These are phyloP conservation scores for Piscicola geometra DNA, from an alignment of 2,888 invertebrate genomes.

Conservation along the genomic window DNA sequence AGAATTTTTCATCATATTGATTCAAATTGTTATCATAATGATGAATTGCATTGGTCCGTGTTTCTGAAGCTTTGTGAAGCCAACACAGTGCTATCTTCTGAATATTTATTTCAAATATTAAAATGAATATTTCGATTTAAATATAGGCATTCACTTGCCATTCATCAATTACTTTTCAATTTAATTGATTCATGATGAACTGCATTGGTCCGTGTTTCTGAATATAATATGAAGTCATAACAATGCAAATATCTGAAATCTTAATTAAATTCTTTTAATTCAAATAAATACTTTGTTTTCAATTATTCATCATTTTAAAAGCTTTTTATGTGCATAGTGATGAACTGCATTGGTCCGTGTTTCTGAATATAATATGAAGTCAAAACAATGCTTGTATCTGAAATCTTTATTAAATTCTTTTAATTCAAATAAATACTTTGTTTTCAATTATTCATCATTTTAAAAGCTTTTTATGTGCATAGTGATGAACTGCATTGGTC, in stretches of 20 bases:
- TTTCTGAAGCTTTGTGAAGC: constrained; percentile 28
- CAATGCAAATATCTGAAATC: not conserved
- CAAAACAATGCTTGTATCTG: not conserved
- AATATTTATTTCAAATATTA: not conserved
- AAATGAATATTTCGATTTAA: not conserved
- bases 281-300: not conserved
- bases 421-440: no score
- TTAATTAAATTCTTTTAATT: not conserved
- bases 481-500: constrained; percentile 13
- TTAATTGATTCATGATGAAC: not conserved
- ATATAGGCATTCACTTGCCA: no score
- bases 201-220: not conserved
- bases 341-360: not conserved
- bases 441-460: no score
- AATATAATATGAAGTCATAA: not conserved
- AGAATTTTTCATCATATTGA: not conserved
- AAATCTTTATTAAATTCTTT: not conserved
- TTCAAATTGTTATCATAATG: no score
- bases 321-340: not conserved
- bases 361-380: not conserved
- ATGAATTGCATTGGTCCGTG: constrained; percentile 38
- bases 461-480: no score
- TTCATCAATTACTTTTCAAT: not conserved
- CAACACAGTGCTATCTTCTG: constrained; percentile 10
- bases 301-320: not conserved